These are phyloP conservation scores for Onthophagus taurus DNA, from an alignment of 1,140 invertebrate genomes.

Conservation along the genomic window DNA sequence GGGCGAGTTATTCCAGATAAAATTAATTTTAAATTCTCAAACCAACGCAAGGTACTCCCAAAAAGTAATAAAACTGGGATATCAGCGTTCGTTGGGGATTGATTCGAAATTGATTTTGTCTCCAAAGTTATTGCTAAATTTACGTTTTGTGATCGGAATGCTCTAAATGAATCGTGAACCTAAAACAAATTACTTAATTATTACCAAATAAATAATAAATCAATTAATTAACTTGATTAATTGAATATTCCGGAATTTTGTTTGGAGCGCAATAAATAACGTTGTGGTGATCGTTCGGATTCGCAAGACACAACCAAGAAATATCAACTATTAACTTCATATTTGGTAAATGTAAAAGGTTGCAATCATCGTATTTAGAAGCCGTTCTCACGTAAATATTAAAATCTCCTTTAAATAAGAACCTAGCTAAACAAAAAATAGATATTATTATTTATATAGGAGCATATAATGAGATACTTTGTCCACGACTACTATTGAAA, in stretches of 20 bases:
- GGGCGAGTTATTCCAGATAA: slow-evolving; percentile 92
- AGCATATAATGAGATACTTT: neutral
- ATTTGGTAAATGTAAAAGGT: slow-evolving; percentile 82
- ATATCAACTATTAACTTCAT: slow-evolving; percentile 78
- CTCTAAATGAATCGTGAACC: slow-evolving; percentile 78
- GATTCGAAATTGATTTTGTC: slow-evolving; percentile 57
- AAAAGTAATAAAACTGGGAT: slow-evolving; percentile 77
- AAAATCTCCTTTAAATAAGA: slow-evolving; percentile 77
- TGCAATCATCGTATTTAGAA: slow-evolving; percentile 96
- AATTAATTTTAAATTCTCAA: slow-evolving; percentile 92
- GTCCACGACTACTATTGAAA: too few relatives aligned
- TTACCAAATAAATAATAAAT: too few relatives aligned
- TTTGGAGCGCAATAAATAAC: slow-evolving; percentile 94
- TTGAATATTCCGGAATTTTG: slow-evolving; percentile 94
- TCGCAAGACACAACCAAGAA: slow-evolving; percentile 84
- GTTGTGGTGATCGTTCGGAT: slow-evolving; percentile 93
- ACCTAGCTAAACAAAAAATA: slow-evolving; percentile 51
- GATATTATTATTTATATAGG: neutral
- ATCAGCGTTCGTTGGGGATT: slow-evolving; percentile 48
- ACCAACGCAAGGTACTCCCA: slow-evolving; percentile 87
- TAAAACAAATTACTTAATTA: slow-evolving; percentile 30
- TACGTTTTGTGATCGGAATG: slow-evolving; percentile 89
- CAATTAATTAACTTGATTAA: slow-evolving; percentile 62
- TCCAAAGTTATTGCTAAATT: slow-evolving; percentile 84
- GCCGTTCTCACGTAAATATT: slow-evolving; percentile 88